Evolutionary conservation across 37 sponge, comb jelly and placozoan species (phyloP).

Genomic region (Mnemiopsis leidyi): DNA sequence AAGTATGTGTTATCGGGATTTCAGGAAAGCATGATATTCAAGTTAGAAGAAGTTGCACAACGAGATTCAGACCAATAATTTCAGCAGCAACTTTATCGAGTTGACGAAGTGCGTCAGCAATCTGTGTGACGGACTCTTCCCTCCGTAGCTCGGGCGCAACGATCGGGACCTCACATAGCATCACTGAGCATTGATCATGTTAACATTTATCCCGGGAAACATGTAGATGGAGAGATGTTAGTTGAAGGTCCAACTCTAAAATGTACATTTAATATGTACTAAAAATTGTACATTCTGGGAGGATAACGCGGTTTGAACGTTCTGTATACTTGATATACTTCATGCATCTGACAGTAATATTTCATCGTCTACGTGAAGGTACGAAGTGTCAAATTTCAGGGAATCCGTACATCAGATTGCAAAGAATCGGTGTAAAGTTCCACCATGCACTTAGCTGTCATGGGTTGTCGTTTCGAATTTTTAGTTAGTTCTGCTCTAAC

Average conservation of each 20-base stretch:
- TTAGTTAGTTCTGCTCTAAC: too few relatives aligned
- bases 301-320: too few relatives aligned
- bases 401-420: not conserved
- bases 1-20: too few relatives aligned
- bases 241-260: too few relatives aligned
- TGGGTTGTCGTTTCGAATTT: too few relatives aligned
- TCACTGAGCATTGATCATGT: too few relatives aligned
- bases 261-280: too few relatives aligned
- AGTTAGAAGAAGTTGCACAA: too few relatives aligned
- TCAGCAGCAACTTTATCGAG: slow-evolving; percentile 90
- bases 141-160: slow-evolving; percentile 85
- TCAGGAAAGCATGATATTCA: too few relatives aligned
- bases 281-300: too few relatives aligned
- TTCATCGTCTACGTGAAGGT: not conserved
- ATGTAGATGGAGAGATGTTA: too few relatives aligned
- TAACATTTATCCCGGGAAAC: too few relatives aligned
- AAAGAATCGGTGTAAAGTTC: not conserved
- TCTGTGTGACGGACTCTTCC: slow-evolving; percentile 88
- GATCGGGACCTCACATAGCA: slow-evolving; percentile 74
- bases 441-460: not conserved
- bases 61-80: slow-evolving; percentile 74
- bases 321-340: not conserved
- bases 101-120: slow-evolving; percentile 88
- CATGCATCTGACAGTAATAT: not conserved
- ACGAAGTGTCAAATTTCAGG: not conserved